Evolutionary conservation across 2,888 invertebrate species (phyloP), one percentile per base, ranked within the genome.

Genomic region (Agrochola lychnidis): DNA sequence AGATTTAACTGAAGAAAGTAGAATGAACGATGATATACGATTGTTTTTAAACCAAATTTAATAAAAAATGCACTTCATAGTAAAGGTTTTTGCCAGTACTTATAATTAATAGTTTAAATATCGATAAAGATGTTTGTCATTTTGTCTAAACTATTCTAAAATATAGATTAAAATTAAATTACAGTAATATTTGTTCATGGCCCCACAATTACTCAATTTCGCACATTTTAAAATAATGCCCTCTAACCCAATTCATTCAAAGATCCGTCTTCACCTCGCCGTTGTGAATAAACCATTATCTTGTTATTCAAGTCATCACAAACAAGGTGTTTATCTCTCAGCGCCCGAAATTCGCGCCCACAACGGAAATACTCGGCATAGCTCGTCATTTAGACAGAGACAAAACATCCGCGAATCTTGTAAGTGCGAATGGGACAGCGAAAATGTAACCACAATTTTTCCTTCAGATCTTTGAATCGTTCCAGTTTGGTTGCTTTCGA

Each of bases 281-380:
- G 36, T 42, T 64, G 2, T n/a, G 48, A 73, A 73, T 61, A 79
- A 73, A 61, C 73, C 73, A 83, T 83, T 82, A 82, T 64, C 70
- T 82, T 74, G n/a, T 70, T 40, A 42, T 78, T 66, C 75, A 53
- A 68, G 59, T 76, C 81, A 81, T 74, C 70, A 56, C 57, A 79
- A 88, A 84, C 79, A 78, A 88, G 80, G 77, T 82, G 83, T 85
- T 85, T 81, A 77, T 85, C 87, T 84, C 86, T 86, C 88, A 86
- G 84, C 84, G 88, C 78, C 88, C 86, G 74, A 90, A 89, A 85
- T 85, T 90, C 87, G 84, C 78, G 88, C 89, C 86, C 90, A 88
- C 87, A 89, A 86, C 93, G 93, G 94, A 94, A 93, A 94, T 92
- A 86, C 90, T 87, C 85, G 78, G 76, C 89, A 89, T 90, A 87